phyloP scores from a whole-genome alignment of 2,113 vertebrate species.

The Nesogale talazaci region DNA sequence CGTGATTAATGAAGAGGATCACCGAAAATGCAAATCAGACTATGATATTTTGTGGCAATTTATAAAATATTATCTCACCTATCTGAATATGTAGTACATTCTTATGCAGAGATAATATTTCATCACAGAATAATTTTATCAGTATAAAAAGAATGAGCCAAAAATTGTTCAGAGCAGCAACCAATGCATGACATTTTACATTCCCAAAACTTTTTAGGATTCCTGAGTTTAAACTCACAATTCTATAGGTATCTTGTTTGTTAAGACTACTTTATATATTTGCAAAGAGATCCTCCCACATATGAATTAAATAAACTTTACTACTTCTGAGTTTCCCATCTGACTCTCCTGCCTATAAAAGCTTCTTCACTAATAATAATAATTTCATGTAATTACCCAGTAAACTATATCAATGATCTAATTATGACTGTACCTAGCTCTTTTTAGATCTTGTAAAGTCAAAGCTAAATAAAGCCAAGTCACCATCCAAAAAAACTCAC shows the following conservation, averaged over 20 bases:
- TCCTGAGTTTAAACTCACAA: not conserved
- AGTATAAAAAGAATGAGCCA: not conserved
- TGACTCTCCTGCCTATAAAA: not conserved
- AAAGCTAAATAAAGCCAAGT: conserved; percentile 3
- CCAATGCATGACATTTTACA: not conserved
- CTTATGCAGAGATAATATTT: not conserved
- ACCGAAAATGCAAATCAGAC: conserved; percentile 47
- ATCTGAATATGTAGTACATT: not conserved
- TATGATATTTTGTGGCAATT: conserved; percentile 62
- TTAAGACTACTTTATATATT: not conserved
- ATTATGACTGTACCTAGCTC: not conserved
- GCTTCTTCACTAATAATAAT: not conserved
- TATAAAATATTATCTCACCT: conserved; percentile 46
- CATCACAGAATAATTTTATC: conserved; percentile 37
- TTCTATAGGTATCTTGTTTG: not conserved
- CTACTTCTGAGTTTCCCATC: not conserved
- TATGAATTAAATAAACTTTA: not conserved
- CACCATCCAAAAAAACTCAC: not conserved
- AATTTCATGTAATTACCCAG: not conserved
- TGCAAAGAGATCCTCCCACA: not conserved
- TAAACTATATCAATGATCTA: not conserved
- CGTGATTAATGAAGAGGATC: conserved; percentile 61
- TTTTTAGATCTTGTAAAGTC: not conserved
- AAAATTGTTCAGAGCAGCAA: not conserved
- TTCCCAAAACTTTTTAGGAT: not conserved